A percentile compares a stretch with the other conserved stretches of the same genome.
These are phyloP conservation scores for Lucilia sericata DNA, from an alignment of 1,140 invertebrate species.

Conservation along the genomic window DNA sequence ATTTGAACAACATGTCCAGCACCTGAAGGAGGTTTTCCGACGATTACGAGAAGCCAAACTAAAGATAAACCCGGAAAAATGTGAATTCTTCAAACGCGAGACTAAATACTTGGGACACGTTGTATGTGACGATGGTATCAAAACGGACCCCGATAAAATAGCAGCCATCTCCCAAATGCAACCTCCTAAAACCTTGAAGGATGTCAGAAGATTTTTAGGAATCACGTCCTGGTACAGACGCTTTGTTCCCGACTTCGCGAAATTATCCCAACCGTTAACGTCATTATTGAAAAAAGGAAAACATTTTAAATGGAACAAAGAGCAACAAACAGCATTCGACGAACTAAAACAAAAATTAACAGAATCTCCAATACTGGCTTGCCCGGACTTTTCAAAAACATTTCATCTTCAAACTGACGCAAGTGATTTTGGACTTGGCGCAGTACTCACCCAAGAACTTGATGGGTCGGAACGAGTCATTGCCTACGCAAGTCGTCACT, in stretches of 20 bases:
- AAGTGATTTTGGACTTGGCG: no score
- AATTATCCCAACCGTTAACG: constrained; percentile 58
- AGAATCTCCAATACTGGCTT: no score
- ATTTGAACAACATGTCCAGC: constrained; percentile 63
- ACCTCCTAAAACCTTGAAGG: constrained; percentile 51
- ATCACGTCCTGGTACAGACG: constrained; percentile 62
- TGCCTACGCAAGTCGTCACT: no score
- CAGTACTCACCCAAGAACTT: no score
- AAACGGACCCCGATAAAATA: constrained; percentile 62
- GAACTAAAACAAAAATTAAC: no score
- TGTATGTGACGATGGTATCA: constrained; percentile 56
- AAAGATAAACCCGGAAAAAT: constrained; percentile 49
- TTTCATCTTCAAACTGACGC: no score
- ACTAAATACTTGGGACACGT: constrained; percentile 56
- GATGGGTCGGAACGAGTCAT: no score
- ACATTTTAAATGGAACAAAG: no score
- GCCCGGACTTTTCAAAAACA: no score
- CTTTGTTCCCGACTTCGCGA: constrained; percentile 61
- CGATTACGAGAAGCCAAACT: constrained; percentile 42
- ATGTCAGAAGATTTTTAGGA: constrained; percentile 64
- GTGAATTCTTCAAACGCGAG: constrained; percentile 22
- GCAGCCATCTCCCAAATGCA: constrained; percentile 58
- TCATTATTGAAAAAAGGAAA: constrained; percentile 50
- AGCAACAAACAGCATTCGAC: no score
- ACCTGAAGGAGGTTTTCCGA: constrained; percentile 53